Percentiles rank a stretch among this genome's conserved stretches.
Conservation (phyloP, 2,113 vertebrate genomes). For the mouse (Mus musculus) region GRCm39 chr6:29208501-29209000, state of each 20-base stretch:
- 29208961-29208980: background rate
- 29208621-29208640: background rate
- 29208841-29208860: background rate
- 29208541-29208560: background rate
- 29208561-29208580: constrained; percentile 12
- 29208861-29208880: constrained; percentile 35
- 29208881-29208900: constrained; percentile 39
- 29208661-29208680: background rate
- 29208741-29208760: background rate
- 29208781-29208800: background rate
- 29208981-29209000: background rate
- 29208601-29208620: background rate
- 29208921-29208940: background rate
- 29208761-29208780: background rate
- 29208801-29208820: background rate
- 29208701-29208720: background rate
- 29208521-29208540: too few relatives aligned
- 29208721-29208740: background rate
- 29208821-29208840: background rate
- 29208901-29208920: constrained; percentile 37
- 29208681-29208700: background rate
- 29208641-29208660: background rate
- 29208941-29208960: background rate
- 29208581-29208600: background rate
- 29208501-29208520: background rate